These are phyloP conservation scores for Crocidura indochinensis DNA, from an alignment of 2,797 vertebrate species.

Conservation along the genomic window DNA sequence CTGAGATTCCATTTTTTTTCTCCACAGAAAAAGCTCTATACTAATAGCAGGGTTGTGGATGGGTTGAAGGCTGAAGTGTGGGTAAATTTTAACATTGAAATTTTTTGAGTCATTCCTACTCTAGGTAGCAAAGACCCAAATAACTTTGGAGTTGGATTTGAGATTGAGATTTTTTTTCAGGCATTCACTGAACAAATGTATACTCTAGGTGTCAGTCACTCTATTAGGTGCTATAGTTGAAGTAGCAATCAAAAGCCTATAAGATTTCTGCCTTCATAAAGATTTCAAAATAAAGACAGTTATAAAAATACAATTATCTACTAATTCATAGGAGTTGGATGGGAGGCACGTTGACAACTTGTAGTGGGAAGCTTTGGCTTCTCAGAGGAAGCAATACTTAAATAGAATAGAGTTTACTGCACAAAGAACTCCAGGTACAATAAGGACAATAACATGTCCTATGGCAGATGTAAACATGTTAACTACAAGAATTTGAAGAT, in stretches of 20 bases:
- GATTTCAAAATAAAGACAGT: neutral
- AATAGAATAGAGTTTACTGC: neutral
- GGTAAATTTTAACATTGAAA: constrained; percentile 45
- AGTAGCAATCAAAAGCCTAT: neutral
- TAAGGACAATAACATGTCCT: constrained; percentile 8
- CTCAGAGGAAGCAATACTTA: neutral
- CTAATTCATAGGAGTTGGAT: neutral
- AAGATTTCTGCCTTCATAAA: neutral
- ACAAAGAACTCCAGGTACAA: neutral
- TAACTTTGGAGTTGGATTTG: constrained; percentile 4
- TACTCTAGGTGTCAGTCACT: neutral
- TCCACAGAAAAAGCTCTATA: constrained; percentile 40
- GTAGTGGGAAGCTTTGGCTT: neutral
- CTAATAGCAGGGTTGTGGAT: constrained; percentile 19
- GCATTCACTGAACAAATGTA: neutral
- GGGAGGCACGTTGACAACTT: neutral
- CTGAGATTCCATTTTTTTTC: neutral
- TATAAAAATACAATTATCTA: neutral
- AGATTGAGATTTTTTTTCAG: neutral
- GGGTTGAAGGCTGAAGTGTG: constrained; percentile 33
- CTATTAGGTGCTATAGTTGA: neutral
- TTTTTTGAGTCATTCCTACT: constrained; percentile 23
- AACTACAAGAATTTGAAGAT: neutral
- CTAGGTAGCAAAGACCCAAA: neutral
- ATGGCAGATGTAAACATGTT: neutral